Evolutionary conservation across 2,113 vertebrate species (phyloP).

Genomic region (Notechis scutatus): DNA sequence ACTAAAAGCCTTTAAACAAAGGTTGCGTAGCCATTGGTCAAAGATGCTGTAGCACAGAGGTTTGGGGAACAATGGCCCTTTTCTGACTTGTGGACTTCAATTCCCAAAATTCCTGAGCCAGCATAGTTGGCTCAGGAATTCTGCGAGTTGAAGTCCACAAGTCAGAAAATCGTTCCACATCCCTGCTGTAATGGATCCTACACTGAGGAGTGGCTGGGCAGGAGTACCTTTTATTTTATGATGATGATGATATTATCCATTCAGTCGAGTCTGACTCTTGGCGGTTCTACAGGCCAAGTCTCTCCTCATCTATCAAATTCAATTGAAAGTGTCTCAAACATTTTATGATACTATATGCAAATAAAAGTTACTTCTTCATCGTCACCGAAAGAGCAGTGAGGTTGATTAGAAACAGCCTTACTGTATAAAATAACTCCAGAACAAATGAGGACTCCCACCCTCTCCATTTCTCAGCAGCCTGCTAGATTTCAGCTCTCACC

Average conservation of each 20-base stretch:
- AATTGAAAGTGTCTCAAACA: not conserved
- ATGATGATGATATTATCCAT: not conserved
- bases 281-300: not conserved
- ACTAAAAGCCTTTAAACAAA: not conserved
- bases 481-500: conserved; percentile 68
- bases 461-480: conserved; percentile 61
- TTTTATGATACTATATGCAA: not conserved
- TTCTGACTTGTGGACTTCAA: too few species aligned
- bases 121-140: too few species aligned
- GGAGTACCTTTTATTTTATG: not conserved
- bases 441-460: conserved; percentile 48
- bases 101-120: too few species aligned
- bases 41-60: not conserved
- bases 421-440: conserved; percentile 46
- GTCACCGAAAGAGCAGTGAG: conserved; percentile 24
- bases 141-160: not conserved
- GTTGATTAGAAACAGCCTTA: conserved; percentile 49
- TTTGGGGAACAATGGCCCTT: not conserved
- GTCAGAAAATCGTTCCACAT: not conserved
- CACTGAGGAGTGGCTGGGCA: not conserved
- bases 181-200: not conserved
- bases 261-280: not conserved
- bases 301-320: not conserved
- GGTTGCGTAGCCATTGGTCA: not conserved
- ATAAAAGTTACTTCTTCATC: conserved; percentile 33